phyloP scores from a whole-genome alignment of 2,888 invertebrate species.

The Tortricodes alternella region DNA sequence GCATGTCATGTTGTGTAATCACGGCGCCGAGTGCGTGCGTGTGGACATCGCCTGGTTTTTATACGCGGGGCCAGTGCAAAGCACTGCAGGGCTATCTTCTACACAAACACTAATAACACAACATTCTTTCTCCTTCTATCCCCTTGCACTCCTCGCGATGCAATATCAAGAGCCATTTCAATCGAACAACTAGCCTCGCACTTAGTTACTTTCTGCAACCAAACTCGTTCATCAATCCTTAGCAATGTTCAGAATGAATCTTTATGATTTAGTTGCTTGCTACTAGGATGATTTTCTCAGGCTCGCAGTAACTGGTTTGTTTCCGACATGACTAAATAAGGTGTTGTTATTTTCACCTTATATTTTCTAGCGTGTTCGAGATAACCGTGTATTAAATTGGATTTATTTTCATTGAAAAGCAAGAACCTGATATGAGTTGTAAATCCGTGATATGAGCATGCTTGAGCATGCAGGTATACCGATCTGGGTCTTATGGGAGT shows the following conservation, averaged over 20 bases:
- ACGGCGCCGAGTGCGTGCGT: slow-evolving; percentile 58
- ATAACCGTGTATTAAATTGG: slow-evolving; percentile 47
- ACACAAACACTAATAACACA: slow-evolving; percentile 60
- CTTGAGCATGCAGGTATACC: not conserved
- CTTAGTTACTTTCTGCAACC: slow-evolving; percentile 40
- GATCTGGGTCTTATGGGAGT: slow-evolving; percentile 3
- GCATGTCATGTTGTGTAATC: slow-evolving; percentile 62
- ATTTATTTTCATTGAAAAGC: slow-evolving; percentile 56
- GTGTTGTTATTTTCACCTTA: slow-evolving; percentile 71
- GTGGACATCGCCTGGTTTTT: slow-evolving; percentile 67
- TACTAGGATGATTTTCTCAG: slow-evolving; percentile 69
- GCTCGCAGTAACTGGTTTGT: slow-evolving; percentile 69
- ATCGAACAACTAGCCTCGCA: slow-evolving; percentile 25
- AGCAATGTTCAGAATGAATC: slow-evolving; percentile 68
- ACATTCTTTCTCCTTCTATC: slow-evolving; percentile 54
- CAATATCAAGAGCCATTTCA: slow-evolving; percentile 14
- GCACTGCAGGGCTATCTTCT: slow-evolving; percentile 59
- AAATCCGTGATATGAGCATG: slow-evolving; percentile 29
- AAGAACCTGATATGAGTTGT: slow-evolving; percentile 31
- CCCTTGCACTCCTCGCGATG: slow-evolving; percentile 5
- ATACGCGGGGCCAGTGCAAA: slow-evolving; percentile 49
- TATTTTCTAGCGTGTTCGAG: slow-evolving; percentile 52
- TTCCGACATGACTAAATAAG: slow-evolving; percentile 73
- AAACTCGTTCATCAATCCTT: slow-evolving; percentile 61
- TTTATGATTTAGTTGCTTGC: slow-evolving; percentile 70